Base-by-base conservation (phyloP, 2,113 vertebrate genomes). In the Larimichthys crocea region DNA sequence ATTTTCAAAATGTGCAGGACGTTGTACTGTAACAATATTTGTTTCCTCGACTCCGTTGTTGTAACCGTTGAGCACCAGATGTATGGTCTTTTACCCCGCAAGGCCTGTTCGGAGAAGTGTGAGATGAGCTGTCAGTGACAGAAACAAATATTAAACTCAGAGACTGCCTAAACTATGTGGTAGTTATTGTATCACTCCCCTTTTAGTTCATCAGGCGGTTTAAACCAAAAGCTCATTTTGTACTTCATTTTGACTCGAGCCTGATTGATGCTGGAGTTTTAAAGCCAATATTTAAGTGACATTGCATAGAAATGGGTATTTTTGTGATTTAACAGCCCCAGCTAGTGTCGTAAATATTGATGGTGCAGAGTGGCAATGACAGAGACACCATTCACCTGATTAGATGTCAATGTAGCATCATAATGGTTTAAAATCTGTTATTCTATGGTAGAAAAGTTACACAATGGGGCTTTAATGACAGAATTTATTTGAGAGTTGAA, bases 141-240 rank as follows among this genome's bases (percentile, higher is more conserved):
- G 7, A 71, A 72, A 62, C 64, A 53, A 1, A 5, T 42, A 78
- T 73, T 72, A 73, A 83, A 77, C 67, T 63, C 26, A n/a, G 60
- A 82, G 79, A 69, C 26, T 82, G 48, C 35, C 59, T n/a, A 19
- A 50, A 29, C 57, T 10, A 0, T 73, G 68, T 71, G 11, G 7
- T 72, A 26, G 59, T 71, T 48, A 5, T 19, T 80, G 19, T 72
- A 4, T 19, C 6, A 2, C 44, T 3, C 11, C 44, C 44, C 44
- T 12, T 46, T 0, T 1, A 49, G 19, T 22, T 59, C 42, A 31
- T 49, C 44, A 70, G 20, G 67, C 16, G 67, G 19, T 40, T 40
- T 4, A 40, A 16, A n/a, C 31, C 50, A 11, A 55, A 70, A 5
- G 31, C 31, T 31, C 5, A 31, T 31, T 31, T 67, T 52, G 5